These are phyloP conservation scores for Mormyrops attenuatus DNA, from an alignment of 2,797 vertebrate genomes.

Conservation along the genomic window DNA sequence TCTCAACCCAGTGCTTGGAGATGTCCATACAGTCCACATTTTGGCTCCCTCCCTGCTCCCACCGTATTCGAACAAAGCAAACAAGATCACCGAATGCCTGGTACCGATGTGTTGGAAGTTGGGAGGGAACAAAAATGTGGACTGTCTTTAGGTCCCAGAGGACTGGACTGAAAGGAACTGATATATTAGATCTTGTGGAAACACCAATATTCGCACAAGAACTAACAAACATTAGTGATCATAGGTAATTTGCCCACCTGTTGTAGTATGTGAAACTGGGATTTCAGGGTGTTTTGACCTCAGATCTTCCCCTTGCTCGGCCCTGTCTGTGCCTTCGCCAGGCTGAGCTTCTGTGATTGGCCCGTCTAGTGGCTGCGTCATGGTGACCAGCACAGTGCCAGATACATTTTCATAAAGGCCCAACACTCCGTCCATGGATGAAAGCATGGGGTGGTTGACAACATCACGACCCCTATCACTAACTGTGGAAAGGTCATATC, in stretches of 20 bases:
- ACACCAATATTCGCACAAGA: background rate
- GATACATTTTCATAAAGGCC: background rate
- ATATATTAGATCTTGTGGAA: background rate
- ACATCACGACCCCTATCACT: background rate
- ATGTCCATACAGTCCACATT: background rate
- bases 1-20: background rate
- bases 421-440: background rate
- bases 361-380: slow-evolving; percentile 1
- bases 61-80: background rate
- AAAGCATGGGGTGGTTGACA: background rate
- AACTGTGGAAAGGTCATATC: background rate
- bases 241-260: background rate
- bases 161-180: background rate
- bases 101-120: background rate
- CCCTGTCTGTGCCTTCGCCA: slow-evolving; percentile 5
- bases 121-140: background rate
- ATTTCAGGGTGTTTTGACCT: slow-evolving; percentile 18
- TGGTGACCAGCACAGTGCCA: slow-evolving; percentile 23
- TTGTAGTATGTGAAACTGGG: background rate
- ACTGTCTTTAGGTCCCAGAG: background rate
- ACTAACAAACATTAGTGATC: background rate
- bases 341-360: background rate
- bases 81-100: background rate
- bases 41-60: background rate
- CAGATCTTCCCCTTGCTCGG: slow-evolving; percentile 31